Percentiles rank a stretch among this genome's conserved stretches.
Conservation (phyloP, 2,888 invertebrate species). For the Prosopocoilus inquinatus region DNA sequence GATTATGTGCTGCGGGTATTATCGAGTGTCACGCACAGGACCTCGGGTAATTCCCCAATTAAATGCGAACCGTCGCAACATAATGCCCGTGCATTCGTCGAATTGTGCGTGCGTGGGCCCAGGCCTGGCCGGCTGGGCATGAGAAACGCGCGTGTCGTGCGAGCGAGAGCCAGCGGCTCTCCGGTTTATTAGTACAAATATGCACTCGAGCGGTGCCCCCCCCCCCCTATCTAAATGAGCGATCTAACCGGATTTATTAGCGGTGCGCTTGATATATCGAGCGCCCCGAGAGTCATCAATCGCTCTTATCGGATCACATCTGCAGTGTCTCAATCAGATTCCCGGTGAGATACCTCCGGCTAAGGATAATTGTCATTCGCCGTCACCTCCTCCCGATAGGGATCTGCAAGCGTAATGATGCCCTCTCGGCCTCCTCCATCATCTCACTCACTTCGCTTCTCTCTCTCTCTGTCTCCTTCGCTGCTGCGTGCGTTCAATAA, state of each 20-base stretch:
- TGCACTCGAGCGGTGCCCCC: conserved; percentile 22
- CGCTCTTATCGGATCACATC: conserved; percentile 18
- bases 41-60: too few relatives aligned
- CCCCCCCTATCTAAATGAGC: conserved; percentile 37
- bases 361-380: conserved; percentile 44
- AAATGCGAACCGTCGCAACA: too few relatives aligned
- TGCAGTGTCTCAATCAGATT: conserved; percentile 42
- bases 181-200: conserved; percentile 26
- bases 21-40: too few relatives aligned
- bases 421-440: not conserved
- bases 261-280: conserved; percentile 32
- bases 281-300: conserved; percentile 34
- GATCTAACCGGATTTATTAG: conserved; percentile 38
- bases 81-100: too few relatives aligned
- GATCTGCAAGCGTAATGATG: conserved; percentile 12
- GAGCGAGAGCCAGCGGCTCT: not conserved
- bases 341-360: conserved; percentile 37
- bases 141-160: conserved; percentile 1
- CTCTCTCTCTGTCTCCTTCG: too few relatives aligned
- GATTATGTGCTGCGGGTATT: too few relatives aligned
- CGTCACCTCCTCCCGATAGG: conserved; percentile 30
- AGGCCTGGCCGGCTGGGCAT: not conserved
- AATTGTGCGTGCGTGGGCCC: too few relatives aligned
- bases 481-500: too few relatives aligned
- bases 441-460: too few relatives aligned